phyloP scores from a whole-genome alignment of 2,113 vertebrate species.

The Perccottus glenii region DNA sequence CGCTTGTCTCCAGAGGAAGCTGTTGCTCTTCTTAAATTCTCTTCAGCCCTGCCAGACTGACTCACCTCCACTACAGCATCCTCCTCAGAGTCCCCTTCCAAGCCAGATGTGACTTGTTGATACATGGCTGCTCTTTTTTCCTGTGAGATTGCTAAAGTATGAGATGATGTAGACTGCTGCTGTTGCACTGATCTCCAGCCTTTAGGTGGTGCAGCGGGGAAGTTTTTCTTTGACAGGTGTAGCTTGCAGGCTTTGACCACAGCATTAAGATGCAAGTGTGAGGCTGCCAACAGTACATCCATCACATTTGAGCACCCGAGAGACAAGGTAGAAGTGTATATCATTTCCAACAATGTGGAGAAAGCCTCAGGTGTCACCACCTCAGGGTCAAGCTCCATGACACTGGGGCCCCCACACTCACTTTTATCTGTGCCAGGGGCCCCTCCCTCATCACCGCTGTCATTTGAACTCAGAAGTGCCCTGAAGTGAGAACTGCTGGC shows the following conservation, averaged over 20 bases:
- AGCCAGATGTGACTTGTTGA: constrained; percentile 86
- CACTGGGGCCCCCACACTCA: constrained; percentile 73
- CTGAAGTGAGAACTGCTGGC: constrained; percentile 94
- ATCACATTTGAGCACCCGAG: constrained; percentile 92
- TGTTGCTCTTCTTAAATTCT: constrained; percentile 40
- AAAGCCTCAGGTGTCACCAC: constrained; percentile 95
- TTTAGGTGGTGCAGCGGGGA: constrained; percentile 86
- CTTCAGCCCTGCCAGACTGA: constrained; percentile 54
- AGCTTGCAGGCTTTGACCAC: constrained; percentile 95
- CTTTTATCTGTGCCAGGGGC: constrained; percentile 13
- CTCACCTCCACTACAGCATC: constrained; percentile 56
- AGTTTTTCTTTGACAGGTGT: constrained; percentile 88
- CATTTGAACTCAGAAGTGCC: constrained; percentile 84
- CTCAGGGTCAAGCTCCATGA: constrained; percentile 91
- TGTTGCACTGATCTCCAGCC: constrained; percentile 68
- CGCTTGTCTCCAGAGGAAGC: constrained; percentile 83
- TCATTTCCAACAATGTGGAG: constrained; percentile 92
- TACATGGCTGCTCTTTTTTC: constrained; percentile 83
- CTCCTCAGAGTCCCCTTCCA: constrained; percentile 63
- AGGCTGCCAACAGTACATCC: constrained; percentile 92
- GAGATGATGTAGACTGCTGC: constrained; percentile 3
- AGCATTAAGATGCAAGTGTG: constrained; percentile 90
- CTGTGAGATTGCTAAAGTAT: background rate
- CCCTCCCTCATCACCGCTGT: constrained; percentile 69
- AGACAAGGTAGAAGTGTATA: constrained; percentile 93